Percentiles rank a stretch among this genome's conserved stretches.
Conservation (phyloP, 92 coral and sea anemone species). For the Pocillopora meandrina region DNA sequence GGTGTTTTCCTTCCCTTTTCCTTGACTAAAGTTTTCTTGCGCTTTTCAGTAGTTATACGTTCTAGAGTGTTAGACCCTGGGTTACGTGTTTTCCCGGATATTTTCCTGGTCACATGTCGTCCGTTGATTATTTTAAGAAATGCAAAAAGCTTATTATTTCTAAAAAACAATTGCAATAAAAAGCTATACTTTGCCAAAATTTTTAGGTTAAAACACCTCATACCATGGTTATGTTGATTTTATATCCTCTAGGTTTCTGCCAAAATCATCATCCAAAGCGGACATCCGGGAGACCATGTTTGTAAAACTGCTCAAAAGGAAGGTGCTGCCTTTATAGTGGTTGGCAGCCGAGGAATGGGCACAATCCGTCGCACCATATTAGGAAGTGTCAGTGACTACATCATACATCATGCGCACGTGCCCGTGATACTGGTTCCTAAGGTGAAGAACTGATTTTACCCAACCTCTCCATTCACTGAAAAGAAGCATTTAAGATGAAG, state of each 20-base stretch:
- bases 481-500: conserved; percentile 2
- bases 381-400: conserved; percentile 74
- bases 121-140: no score
- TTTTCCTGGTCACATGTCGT: no score
- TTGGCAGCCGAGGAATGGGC: conserved; percentile 71
- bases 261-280: conserved; percentile 47
- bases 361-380: conserved; percentile 65
- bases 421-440: conserved; percentile 62
- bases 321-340: conserved; percentile 37
- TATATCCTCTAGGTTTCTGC: conserved; percentile 39
- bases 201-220: no score
- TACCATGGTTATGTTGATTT: background rate
- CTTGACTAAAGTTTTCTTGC: no score
- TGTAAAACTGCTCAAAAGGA: conserved; percentile 43
- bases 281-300: conserved; percentile 53
- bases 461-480: background rate
- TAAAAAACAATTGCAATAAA: no score
- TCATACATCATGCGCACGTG: conserved; percentile 68
- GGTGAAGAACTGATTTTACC: conserved; percentile 9
- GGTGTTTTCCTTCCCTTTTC: no score
- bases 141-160: no score
- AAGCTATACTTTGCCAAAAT: no score
- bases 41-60: no score
- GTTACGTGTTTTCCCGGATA: no score
- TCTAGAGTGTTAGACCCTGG: no score